Conservation (phyloP, 2,113 vertebrate genomes). For the Acrocephalus arundinaceus region DNA sequence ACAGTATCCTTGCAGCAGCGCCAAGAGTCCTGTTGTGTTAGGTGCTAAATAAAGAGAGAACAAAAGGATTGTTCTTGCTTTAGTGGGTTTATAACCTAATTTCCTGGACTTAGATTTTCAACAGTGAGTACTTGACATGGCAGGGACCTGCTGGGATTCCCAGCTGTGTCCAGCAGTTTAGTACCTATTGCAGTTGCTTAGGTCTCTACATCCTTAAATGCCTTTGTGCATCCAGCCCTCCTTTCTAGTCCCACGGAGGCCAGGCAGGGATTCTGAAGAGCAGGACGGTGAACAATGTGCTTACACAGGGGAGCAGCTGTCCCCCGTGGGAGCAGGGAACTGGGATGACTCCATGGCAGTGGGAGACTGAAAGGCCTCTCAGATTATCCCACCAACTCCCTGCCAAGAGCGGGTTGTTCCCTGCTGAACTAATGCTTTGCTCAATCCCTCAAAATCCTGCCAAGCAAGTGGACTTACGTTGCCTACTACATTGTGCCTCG, state of each 20-base stretch:
- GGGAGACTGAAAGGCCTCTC: slow-evolving; percentile 25
- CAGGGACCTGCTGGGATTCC: neutral
- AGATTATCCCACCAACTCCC: neutral
- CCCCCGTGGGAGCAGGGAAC: slow-evolving; percentile 15
- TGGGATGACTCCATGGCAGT: neutral
- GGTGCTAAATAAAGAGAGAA: slow-evolving; percentile 22
- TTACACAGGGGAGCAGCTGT: neutral
- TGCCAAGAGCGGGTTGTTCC: neutral
- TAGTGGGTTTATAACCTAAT: slow-evolving; percentile 16
- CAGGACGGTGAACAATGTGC: neutral
- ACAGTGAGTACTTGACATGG: neutral
- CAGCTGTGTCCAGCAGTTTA: neutral
- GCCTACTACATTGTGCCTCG: neutral
- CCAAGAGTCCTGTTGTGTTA: slow-evolving; percentile 32
- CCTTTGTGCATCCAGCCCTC: neutral
- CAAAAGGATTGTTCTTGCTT: slow-evolving; percentile 18
- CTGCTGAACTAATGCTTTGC: neutral
- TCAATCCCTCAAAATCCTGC: slow-evolving; percentile 15
- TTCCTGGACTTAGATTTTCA: slow-evolving; percentile 33
- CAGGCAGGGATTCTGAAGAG: neutral
- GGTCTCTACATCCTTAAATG: neutral
- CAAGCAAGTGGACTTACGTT: neutral
- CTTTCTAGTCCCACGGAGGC: neutral
- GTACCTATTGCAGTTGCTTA: neutral
- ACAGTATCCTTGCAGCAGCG: neutral